These are phyloP conservation scores for Phyllostomus hastatus DNA, from an alignment of 2,113 vertebrate genomes.

Conservation along the genomic window DNA sequence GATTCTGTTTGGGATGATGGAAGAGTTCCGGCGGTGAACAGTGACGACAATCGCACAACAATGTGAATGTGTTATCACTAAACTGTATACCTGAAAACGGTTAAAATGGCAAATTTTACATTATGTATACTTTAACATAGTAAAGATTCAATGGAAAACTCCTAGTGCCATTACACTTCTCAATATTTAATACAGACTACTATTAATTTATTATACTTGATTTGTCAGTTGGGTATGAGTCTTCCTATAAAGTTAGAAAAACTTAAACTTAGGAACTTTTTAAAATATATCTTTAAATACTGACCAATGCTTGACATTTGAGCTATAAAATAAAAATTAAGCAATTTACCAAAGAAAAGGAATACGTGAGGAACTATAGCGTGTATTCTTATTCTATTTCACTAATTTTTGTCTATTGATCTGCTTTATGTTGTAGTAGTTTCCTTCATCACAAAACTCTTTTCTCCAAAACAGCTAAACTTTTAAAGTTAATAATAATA, in stretches of 20 bases:
- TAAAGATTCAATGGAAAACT: neutral
- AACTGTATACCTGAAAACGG: neutral
- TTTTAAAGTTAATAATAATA: neutral
- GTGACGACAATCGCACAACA: neutral
- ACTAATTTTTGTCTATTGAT: neutral
- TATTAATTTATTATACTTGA: neutral
- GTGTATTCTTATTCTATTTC: neutral
- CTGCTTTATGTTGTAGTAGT: neutral
- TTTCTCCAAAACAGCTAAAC: constrained; percentile 22
- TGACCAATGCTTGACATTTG: neutral
- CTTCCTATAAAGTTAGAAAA: constrained; percentile 22
- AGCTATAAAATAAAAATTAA: neutral
- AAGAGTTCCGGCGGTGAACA: neutral
- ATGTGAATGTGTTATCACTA: neutral
- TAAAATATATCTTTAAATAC: neutral
- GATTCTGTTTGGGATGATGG: neutral
- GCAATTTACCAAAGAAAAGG: neutral
- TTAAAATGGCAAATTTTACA: neutral
- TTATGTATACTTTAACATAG: neutral
- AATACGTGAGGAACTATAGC: neutral
- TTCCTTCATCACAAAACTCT: neutral
- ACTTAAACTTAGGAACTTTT: neutral
- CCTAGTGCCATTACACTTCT: neutral
- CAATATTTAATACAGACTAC: neutral
- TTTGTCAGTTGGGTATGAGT: neutral